Base-by-base conservation (phyloP, 2,113 vertebrate genomes). In the Tympanuchus pallidicinctus region DNA sequence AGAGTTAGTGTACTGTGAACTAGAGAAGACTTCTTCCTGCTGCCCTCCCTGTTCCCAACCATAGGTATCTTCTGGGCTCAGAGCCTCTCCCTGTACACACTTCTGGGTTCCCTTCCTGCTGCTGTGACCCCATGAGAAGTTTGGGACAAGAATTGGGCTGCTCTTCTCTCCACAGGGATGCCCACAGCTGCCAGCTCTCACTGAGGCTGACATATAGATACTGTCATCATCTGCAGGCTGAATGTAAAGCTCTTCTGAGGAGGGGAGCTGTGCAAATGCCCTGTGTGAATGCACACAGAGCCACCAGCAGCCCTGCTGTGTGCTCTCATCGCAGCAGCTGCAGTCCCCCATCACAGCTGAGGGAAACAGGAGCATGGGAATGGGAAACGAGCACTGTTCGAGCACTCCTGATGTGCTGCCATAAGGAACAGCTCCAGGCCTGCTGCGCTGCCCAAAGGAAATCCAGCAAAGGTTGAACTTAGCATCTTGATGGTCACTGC, bases 41-140 rank as follows among this genome's bases (percentile, higher is more conserved):
- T 73, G 42, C 64, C 60, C 50, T 14, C 65, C 54, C 80, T 71
- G 63, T 24, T 76, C 38, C 32, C 32, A 38, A 43, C 54, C 2
- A 0, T 48, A 47, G 61, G 38, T 40, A 76, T 28, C 1, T 0
- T 15, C 36, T 2, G 3, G 47, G 48, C 70, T 36, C 22, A 34
- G 19, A 65, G 30, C 2, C 24, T 4, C 13, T 19, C 8, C 4
- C 2, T n/a, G 52, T 60, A 22, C 72, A 57, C 32, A 5, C 8
- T 82, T 43, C 80, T 17, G 25, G 13, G 30, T 25, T 70, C 13
- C 38, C 48, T 20, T 17, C 9, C 27, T 50, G 19, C 45, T 32
- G 12, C 61, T 19, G 30, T 30, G 24, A 60, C 7, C n/a, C 34
- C 4, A 34, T 22, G 76, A 75, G 83, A 1, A 2, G 38, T 47